Base-by-base conservation (phyloP, 2,888 invertebrate species). In the Timandra comae region DNA sequence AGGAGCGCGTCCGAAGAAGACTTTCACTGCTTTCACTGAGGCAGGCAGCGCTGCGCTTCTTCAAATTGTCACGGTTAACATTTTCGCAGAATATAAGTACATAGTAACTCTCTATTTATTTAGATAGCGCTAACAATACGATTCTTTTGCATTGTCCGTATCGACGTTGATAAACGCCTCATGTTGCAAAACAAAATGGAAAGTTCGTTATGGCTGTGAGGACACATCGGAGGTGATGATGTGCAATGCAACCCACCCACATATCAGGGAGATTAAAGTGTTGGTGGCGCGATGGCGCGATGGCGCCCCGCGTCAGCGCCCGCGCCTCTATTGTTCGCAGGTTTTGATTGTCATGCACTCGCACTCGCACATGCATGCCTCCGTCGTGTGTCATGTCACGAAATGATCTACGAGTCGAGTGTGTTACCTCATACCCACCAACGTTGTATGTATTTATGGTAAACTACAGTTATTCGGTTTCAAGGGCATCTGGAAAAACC, bases 1-100 rank as follows among this genome's bases (percentile, higher is more conserved):
- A 54, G 53, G 45, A 52, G 50, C 49, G 43, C 36, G 41, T 51
- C 16, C 45, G 48, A 49, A 51, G 52, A 64, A 63, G 52, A 78
- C 82, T 84, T 84, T 84, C 84, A 76, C 84, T 78, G 76, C 80
- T 84, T 84, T 84, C 84, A 76, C 82, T 74, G 61, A 67, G 65
- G 51, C 60, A 61, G 62, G 58, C 59, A 65, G 65, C 66, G 66
- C 44, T 56, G 68, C 59, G 64, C 64, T 57, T 67, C 69, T 69
- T 54, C 52, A 60, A 51, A 63, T 59, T 52, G 46, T 57, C 63
- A 57, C 60, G 49, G 58, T 61, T 56, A 62, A 61, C 56, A 60
- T 49, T 50, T 53, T 49, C 58, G 48, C 52, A 33, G 44, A 54
- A 53, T 54, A 53, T 50, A 55, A n/a, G n/a, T 11, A 11, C 24